Base-by-base conservation (phyloP, 2,888 invertebrate genomes). In the Folsomia manolachei region DNA sequence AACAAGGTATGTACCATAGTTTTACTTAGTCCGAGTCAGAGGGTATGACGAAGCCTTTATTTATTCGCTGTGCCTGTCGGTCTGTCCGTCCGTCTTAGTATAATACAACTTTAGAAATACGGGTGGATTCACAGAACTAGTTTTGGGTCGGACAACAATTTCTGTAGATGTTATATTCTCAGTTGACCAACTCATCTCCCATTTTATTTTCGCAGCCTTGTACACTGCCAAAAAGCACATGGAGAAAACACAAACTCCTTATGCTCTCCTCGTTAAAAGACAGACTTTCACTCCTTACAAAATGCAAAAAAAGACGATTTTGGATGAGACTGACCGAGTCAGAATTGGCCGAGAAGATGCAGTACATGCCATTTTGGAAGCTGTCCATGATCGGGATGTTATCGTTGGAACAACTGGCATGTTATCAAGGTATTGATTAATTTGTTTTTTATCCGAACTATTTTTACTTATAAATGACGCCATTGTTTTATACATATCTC, bases 321-420 rank as follows among this genome's bases (percentile, higher is more conserved):
- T 77, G 2, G 78, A 79, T 71, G 76, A 79, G 39, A 26, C 63
- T 11, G 75, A 76, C 66, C 82, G 81, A 71, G 78, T 81, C 70
- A 79, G 82, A 9, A 77, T 85, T 76, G 82, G 79, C 9, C 80
- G 85, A 74, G 85, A 85, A 77, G 81, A 80, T 27, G 84, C 84
- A 1, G 71, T 85, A 66, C 79, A 83, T 66, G 74, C 81, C 7
- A 79, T 85, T 19, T 79, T 84, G 4, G 82, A 83, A 68, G 75
- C 80, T 62, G 79, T 84, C 2, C 79, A 79, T 21, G 82, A 83
- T 23, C 81, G 82, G 56, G 85, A 84, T 79, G 82, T 84, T 1
- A 82, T 84, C 11, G 83, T 85, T 18, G 83, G 84, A 25, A 84
- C 84, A 0, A 85, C 85, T 9, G 85, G 85, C 24, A 85, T 85